Evolutionary conservation across 2,888 invertebrate genomes (phyloP).

Genomic region (Caenorhabditis sinica): DNA sequence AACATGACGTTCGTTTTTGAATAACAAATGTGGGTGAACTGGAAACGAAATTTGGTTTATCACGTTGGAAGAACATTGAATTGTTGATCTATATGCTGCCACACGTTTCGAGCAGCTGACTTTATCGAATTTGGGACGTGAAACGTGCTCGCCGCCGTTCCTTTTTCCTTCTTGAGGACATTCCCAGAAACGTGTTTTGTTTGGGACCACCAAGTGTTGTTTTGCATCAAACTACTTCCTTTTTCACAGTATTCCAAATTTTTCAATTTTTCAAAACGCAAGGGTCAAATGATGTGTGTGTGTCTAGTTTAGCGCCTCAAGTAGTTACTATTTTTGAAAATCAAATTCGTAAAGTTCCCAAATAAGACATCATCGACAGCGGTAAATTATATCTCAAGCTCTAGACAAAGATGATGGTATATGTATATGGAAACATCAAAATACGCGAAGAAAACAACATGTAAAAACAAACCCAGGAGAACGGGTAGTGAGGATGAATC

Average conservation of each 20-base stretch:
- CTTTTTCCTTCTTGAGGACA: not conserved
- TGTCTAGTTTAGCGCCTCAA: slow-evolving; percentile 3
- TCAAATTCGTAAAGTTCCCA: not conserved
- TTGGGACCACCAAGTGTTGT: slow-evolving; percentile 3
- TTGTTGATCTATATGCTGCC: not conserved
- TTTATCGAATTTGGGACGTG: slow-evolving; percentile 4
- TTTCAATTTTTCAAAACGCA: not conserved
- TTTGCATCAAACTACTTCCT: slow-evolving; percentile 16
- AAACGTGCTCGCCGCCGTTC: slow-evolving; percentile 1
- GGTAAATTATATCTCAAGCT: not conserved
- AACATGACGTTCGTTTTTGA: slow-evolving; percentile 12
- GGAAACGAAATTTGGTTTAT: not conserved
- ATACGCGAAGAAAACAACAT: not conserved
- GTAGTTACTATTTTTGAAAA: not conserved
- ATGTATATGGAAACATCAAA: no score
- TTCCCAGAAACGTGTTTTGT: slow-evolving; percentile 6
- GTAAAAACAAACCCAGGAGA: not conserved
- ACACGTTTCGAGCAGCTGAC: slow-evolving; percentile 18
- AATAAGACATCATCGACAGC: not conserved
- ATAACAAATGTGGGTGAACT: not conserved
- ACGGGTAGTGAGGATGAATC: not conserved
- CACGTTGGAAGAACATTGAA: not conserved
- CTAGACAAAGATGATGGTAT: not conserved
- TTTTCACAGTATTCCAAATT: not conserved
- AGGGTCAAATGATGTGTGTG: not conserved